Evolutionary conservation across 2,113 vertebrate species (phyloP), one percentile per base, ranked within the genome.

Genomic region (Plotosus lineatus): DNA sequence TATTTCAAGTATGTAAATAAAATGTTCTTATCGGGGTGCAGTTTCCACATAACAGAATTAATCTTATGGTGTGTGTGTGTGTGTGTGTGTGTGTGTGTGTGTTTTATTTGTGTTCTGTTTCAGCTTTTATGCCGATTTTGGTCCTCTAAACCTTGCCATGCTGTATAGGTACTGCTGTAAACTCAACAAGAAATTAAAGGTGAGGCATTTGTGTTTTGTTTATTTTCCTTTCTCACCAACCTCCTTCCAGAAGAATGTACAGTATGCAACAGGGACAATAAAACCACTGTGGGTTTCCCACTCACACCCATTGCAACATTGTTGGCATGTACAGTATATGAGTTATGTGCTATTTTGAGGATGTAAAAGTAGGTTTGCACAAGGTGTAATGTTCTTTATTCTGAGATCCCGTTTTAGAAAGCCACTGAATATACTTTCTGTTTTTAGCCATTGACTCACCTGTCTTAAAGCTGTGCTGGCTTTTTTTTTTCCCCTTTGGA

Each of bases 181-280:
- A 89, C 94, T 99, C 83, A 98, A 96, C 94, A 99, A 98, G 91
- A 99, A 98, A 82, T 91, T 98, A 33, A 98, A 99, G 94, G 97
- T 98, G 91, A 96, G 96, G 88, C 17, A 84, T 83, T 15, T 15
- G 38, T 85, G 71, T 76, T 76, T 44, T 15, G 23, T 63, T 76
- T 7, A 44, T 71, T 26, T 12, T 42, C 51, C 51, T 17, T 33
- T 56, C 28, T 61, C 69, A 61, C 55, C 15, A 7, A 12, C 42
- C 77, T 66, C 84, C 85, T 84, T 66, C 3, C 5, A 8, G 75
- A 79, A 83, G 84, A 89, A 91, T 90, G 84, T 81, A 68, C 80
- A 85, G 76, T 89, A 90, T 88, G 86, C 79, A 71, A 68, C 26
- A 58, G 42, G 26, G 46, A 36, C 48, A 74, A 75, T 66, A 21